Evolutionary conservation across 2,113 vertebrate species (phyloP), one percentile per base, ranked within the genome.

Genomic region (Podiceps cristatus): DNA sequence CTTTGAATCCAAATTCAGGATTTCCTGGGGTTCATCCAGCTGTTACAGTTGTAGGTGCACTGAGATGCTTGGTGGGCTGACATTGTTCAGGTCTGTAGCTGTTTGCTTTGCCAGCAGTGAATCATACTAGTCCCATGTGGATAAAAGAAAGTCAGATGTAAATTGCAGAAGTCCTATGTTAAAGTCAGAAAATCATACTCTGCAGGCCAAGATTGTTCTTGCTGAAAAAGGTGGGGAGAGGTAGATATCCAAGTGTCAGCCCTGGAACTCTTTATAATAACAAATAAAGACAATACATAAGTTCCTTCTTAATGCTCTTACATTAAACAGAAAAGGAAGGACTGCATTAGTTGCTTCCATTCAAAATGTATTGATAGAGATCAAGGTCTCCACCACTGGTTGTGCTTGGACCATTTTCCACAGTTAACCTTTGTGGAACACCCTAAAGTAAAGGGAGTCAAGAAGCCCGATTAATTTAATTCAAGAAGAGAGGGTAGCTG

Each of bases 351-450:
- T 35, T 68, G 6, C 40, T 92, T 84, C 69, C 42, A 42, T 66
- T 88, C 7, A n/a, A 42, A 93, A 71, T n/a, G 3, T 20, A 17
- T 27, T 52, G 20, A 28, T 4, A 55, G 42, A 86, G 27, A 91
- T 20, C 22, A 11, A 76, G 5, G 13, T 75, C 45, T 79, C 44
- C 13, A 56, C 7, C 24, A 31, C 22, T 63, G 18, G 8, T 27
- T 90, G 27, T 55, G 27, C 29, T 58, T 49, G 31, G 12, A 64
- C 11, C 7, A 9, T 74, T 81, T 81, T 64, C 25, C 44, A 40
- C 18, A 53, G 25, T 40, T 59, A 63, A 44, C 10, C 25, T 67
- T 42, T 76, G 11, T 0, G 0, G 18, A 66, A 35, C 9, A n/a
- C 22, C 16, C 31, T 90, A 66, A 76, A 95, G 8, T 40, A 59